Percentiles rank a stretch among this genome's conserved stretches.
Conservation (phyloP, 2,888 invertebrate genomes). For the Tricholauxania praeusta region DNA sequence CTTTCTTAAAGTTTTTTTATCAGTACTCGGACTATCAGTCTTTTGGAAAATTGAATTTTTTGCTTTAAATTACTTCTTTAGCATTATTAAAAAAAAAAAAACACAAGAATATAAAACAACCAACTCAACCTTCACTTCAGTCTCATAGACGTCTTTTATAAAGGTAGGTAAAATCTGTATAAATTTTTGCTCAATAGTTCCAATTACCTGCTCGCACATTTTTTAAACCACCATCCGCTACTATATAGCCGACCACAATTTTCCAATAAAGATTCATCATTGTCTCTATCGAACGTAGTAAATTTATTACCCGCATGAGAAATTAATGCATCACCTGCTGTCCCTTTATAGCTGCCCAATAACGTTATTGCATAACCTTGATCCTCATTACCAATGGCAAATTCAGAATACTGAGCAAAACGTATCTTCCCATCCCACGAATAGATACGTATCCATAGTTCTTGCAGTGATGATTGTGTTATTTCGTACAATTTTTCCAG, state of each 20-base stretch:
- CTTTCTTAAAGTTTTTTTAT: too few relatives aligned
- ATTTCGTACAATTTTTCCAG: slow-evolving; percentile 35
- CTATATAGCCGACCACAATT: slow-evolving; percentile 36
- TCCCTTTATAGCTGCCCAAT: slow-evolving; percentile 39
- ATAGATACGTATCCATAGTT: slow-evolving; percentile 32
- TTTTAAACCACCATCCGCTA: slow-evolving; percentile 42
- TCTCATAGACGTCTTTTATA: too few relatives aligned
- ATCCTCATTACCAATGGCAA: slow-evolving; percentile 34
- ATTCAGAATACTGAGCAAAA: slow-evolving; percentile 39
- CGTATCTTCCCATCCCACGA: slow-evolving; percentile 30
- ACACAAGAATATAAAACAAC: too few relatives aligned
- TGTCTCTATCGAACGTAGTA: slow-evolving; percentile 37
- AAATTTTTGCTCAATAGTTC: too few relatives aligned
- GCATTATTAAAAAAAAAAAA: too few relatives aligned
- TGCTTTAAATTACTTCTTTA: too few relatives aligned
- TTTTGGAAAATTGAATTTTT: too few relatives aligned
- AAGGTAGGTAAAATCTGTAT: too few relatives aligned
- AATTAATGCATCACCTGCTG: slow-evolving; percentile 37
- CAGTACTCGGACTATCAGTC: too few relatives aligned
- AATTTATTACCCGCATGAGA: slow-evolving; percentile 37
- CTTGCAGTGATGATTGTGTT: slow-evolving; percentile 12
- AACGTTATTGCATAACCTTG: slow-evolving; percentile 40
- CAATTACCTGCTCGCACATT: slow-evolving; percentile 37
- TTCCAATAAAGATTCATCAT: slow-evolving; percentile 27
- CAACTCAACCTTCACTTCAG: too few relatives aligned